Percentiles rank a stretch among this genome's conserved stretches.
phyloP scores from a whole-genome alignment of 1,140 invertebrate genomes.

The Diachasmimorpha longicaudata region DNA sequence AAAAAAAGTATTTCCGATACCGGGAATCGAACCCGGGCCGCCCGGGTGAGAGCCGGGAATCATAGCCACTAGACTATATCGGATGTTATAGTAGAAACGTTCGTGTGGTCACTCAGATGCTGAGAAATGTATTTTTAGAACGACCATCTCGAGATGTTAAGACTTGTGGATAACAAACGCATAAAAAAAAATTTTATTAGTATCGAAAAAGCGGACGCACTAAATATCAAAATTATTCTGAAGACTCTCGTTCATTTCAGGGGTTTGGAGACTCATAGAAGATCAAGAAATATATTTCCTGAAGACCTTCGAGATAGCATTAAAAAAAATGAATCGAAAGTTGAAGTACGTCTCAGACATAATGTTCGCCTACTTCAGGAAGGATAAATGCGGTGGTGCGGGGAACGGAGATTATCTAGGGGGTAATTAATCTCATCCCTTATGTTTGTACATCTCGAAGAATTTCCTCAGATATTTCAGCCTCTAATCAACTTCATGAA shows the following conservation, averaged over 20 bases:
- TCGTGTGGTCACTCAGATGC: not conserved
- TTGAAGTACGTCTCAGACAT: conserved; percentile 55
- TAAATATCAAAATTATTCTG: too few relatives aligned
- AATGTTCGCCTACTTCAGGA: conserved; percentile 56
- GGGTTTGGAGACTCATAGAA: conserved; percentile 24
- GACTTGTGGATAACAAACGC: too few relatives aligned
- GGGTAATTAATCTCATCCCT: conserved; percentile 34
- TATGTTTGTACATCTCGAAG: too few relatives aligned
- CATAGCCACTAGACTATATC: not conserved
- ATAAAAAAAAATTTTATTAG: too few relatives aligned
- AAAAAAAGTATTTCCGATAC: not conserved
- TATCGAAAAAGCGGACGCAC: too few relatives aligned
- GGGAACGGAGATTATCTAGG: conserved; percentile 55
- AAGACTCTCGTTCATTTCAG: conserved; percentile 32
- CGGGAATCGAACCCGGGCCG: not conserved
- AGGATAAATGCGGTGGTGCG: conserved; percentile 50
- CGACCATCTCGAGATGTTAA: too few relatives aligned
- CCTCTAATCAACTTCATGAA: not conserved
- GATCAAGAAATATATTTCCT: conserved; percentile 58
- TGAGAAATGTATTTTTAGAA: not conserved
- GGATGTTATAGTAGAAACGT: not conserved
- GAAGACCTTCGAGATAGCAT: conserved; percentile 55
- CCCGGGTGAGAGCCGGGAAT: not conserved
- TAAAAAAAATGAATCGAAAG: conserved; percentile 53
- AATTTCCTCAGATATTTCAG: not conserved